Evolutionary conservation across 1,140 invertebrate species (phyloP).

Genomic region (Trichonephila clavata): DNA sequence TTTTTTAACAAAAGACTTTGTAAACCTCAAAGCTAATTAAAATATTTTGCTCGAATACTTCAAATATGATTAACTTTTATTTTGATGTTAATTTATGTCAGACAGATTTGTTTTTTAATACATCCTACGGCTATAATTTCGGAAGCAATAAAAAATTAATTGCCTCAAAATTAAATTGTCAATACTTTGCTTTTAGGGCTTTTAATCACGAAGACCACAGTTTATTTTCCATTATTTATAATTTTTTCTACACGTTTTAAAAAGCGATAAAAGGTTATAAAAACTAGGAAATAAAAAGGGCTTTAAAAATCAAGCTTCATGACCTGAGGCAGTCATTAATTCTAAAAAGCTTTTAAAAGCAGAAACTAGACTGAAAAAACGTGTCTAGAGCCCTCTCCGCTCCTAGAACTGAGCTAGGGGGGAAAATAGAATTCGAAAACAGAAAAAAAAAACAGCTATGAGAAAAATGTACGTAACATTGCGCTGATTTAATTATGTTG

Average conservation of each 20-base stretch:
- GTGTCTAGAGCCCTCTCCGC: too few relatives aligned
- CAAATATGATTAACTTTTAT: too few relatives aligned
- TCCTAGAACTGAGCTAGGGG: background rate
- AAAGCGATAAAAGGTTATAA: background rate
- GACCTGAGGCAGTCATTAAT: constrained; percentile 6
- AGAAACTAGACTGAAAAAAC: background rate
- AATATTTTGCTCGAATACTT: too few relatives aligned
- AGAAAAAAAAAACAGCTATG: background rate
- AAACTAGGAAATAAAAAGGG: background rate
- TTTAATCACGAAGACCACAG: background rate
- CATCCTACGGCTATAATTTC: background rate
- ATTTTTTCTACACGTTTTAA: background rate
- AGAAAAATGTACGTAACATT: background rate
- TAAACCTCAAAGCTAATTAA: too few relatives aligned
- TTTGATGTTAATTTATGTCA: too few relatives aligned
- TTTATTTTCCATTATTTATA: background rate
- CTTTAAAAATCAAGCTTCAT: background rate
- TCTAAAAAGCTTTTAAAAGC: constrained; percentile 17
- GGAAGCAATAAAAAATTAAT: background rate
- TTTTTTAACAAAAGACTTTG: too few relatives aligned
- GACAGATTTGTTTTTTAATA: too few relatives aligned
- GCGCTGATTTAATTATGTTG: constrained; percentile 20
- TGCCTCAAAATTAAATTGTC: background rate
- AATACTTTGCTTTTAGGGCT: background rate
- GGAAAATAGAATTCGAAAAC: background rate